Percentiles rank a stretch among this genome's conserved stretches.
These are phyloP conservation scores for Caenorhabditis imperialis DNA, from an alignment of 2,888 invertebrate genomes.

Conservation along the genomic window DNA sequence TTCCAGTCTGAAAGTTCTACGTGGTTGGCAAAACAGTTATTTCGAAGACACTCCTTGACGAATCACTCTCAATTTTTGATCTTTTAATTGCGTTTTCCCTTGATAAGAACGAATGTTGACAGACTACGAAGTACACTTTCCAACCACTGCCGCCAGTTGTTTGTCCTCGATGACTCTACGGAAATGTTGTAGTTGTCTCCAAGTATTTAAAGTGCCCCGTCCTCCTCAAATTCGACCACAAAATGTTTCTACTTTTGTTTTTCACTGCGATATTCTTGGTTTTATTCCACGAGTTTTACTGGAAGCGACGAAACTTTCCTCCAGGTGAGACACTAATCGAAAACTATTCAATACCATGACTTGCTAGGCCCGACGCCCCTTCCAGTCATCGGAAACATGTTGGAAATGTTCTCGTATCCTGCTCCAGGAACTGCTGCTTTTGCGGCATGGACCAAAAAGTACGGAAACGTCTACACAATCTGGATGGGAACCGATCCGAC, in stretches of 20 bases:
- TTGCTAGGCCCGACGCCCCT: conserved; percentile 29
- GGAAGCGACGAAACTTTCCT: conserved; percentile 38
- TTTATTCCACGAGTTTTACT: conserved; percentile 30
- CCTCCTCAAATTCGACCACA: background rate
- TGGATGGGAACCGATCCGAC: conserved; percentile 40
- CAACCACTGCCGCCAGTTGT: too few relatives aligned
- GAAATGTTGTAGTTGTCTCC: too few relatives aligned
- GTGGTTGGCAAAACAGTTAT: too few relatives aligned
- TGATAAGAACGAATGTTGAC: too few relatives aligned
- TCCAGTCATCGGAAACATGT: conserved; percentile 21
- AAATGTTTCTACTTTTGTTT: conserved; percentile 11
- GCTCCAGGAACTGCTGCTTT: background rate
- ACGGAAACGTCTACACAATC: conserved; percentile 47
- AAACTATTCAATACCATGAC: too few relatives aligned
- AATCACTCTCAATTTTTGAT: too few relatives aligned
- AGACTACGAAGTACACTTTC: too few relatives aligned
- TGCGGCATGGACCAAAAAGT: conserved; percentile 11
- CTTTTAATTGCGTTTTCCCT: too few relatives aligned
- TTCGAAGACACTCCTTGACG: too few relatives aligned
- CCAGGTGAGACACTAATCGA: conserved; percentile 31
- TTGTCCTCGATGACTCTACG: too few relatives aligned
- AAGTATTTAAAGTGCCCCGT: too few relatives aligned
- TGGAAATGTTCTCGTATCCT: conserved; percentile 5
- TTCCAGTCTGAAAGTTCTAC: too few relatives aligned
- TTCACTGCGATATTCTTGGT: background rate